A percentile compares a stretch with the other conserved stretches of the same genome.
Conservation (phyloP, 2,888 invertebrate genomes). For the Strigamia crassipes region DNA sequence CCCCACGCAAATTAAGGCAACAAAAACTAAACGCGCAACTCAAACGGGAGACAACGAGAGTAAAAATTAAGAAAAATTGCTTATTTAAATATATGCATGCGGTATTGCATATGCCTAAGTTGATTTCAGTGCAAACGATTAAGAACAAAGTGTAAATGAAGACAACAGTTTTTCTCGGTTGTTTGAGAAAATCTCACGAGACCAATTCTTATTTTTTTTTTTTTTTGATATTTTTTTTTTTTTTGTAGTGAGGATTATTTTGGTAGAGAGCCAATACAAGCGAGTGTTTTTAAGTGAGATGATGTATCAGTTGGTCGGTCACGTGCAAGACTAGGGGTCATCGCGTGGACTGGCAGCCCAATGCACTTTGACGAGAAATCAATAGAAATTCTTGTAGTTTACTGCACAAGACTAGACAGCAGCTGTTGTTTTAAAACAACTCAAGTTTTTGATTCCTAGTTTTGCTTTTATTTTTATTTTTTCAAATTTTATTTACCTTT, state of each 20-base stretch:
- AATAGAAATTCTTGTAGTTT: constrained; percentile 40
- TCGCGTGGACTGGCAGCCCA: constrained; percentile 29
- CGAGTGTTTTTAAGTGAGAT: constrained; percentile 36
- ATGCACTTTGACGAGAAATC: constrained; percentile 38
- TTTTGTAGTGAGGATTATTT: background rate
- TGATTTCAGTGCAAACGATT: background rate
- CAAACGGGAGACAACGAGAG: background rate
- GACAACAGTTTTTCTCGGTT: background rate
- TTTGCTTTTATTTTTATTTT: background rate
- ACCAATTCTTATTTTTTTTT: background rate
- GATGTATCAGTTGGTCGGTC: constrained; percentile 36
- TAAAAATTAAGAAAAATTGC: background rate
- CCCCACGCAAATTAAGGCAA: constrained; percentile 23
- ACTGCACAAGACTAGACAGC: constrained; percentile 29
- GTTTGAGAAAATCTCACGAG: constrained; percentile 19
- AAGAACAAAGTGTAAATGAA: background rate
- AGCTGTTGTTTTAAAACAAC: constrained; percentile 24
- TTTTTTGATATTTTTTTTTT: background rate
- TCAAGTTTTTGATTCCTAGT: background rate
- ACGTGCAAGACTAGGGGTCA: constrained; percentile 33
- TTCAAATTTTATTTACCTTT: background rate
- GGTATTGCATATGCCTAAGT: background rate
- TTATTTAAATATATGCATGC: too few species aligned
- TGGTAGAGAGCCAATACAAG: constrained; percentile 30
- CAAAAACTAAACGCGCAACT: background rate